Evolutionary conservation across 2,888 invertebrate species (phyloP).

Genomic region (Agrochola litura): DNA sequence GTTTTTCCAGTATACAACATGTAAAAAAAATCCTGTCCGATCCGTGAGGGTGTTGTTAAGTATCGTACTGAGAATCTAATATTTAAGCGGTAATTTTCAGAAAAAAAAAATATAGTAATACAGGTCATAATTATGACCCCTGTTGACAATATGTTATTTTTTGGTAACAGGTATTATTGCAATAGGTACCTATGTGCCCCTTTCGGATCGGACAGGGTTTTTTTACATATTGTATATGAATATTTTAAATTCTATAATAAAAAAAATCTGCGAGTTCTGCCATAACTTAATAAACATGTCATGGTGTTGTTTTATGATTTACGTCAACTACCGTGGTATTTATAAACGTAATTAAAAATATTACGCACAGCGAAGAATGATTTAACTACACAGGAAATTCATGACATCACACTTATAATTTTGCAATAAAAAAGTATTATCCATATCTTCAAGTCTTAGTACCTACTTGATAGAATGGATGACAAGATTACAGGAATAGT

Average conservation of each 20-base stretch:
- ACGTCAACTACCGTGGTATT: conserved; percentile 51
- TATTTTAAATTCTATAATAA: conserved; percentile 22
- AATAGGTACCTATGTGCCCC: too few relatives aligned
- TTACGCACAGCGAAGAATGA: conserved; percentile 24
- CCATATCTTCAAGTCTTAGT: background rate
- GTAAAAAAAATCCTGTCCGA: too few relatives aligned
- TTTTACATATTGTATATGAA: background rate
- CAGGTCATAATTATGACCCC: too few relatives aligned
- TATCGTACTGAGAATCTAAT: too few relatives aligned
- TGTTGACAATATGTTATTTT: too few relatives aligned
- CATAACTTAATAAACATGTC: conserved; percentile 19
- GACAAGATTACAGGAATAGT: background rate
- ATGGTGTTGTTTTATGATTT: conserved; percentile 42
- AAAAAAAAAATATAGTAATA: too few relatives aligned
- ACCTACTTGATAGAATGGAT: background rate
- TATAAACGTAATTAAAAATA: conserved; percentile 44
- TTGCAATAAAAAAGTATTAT: background rate
- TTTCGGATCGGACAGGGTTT: too few relatives aligned
- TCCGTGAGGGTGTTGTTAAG: too few relatives aligned
- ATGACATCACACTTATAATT: background rate
- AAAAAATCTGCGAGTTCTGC: background rate
- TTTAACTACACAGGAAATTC: conserved; percentile 1
- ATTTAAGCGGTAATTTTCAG: too few relatives aligned
- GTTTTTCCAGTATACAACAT: too few relatives aligned
- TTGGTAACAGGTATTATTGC: too few relatives aligned